Evolutionary conservation across 2,113 vertebrate genomes (phyloP), one percentile per base, ranked within the genome.

Genomic region (Semnopithecus entellus): DNA sequence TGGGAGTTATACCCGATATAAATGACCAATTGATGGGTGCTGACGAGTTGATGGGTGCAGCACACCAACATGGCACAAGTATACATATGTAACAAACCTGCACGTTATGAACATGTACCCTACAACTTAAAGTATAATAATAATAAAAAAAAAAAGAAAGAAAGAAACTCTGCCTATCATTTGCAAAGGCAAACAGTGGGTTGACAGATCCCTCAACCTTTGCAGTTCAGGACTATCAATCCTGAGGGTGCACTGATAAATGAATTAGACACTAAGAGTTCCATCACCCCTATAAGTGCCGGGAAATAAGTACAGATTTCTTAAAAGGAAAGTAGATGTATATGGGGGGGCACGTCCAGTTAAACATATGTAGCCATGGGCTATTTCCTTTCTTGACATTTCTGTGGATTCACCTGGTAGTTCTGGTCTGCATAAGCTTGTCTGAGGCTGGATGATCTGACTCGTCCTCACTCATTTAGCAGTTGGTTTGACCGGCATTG

Each of bases 351-450:
- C 75, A 87, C 80, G 2, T 80, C 66, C 12, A 64, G 61, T 48
- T 78, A n/a, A 52, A 20, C 0, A 14, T 61, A 73, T 3, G 6
- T 7, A 50, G 32, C 6, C 4, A 14, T 5, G 2, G 14, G 40
- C 84, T 80, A 9, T 40, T 52, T 25, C 9, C 11, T 57, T 72
- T n/a, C 10, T 14, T 32, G 23, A 7, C 16, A 57, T 38, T 59
- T 97, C 64, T 22, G 32, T 27, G n/a, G 30, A 83, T 64, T 78
- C 12, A 23, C 6, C 6, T 14, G 25, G 6, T 35, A 45, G 2
- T 18, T n/a, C 52, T 23, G 40, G 12, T 43, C 14, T 85, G 11
- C 40, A 22, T 13, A 23, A 68, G 35, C 1, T 0, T 70, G 23
- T 18, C 10, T 52, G 23, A 25, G 38, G 30, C 32, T 2, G 13